A percentile compares a stretch with the other conserved stretches of the same genome.
These are phyloP conservation scores for Pseudonaja textilis DNA, from an alignment of 2,113 vertebrate species.

Conservation along the genomic window DNA sequence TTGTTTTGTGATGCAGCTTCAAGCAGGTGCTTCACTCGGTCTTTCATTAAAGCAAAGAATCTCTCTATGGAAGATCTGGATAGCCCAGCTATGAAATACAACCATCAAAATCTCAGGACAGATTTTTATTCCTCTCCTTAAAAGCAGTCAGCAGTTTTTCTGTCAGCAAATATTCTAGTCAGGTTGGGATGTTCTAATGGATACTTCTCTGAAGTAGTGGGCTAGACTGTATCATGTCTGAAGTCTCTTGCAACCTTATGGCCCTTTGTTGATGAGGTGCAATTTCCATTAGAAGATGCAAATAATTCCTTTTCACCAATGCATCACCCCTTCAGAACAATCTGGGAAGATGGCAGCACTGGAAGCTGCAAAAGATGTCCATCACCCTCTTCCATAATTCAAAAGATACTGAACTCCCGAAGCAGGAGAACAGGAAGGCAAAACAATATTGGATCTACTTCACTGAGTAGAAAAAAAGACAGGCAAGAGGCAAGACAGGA, in stretches of 20 bases:
- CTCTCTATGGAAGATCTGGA: not conserved
- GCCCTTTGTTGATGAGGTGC: not conserved
- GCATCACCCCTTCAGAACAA: not conserved
- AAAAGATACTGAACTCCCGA: not conserved
- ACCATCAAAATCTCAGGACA: slow-evolving; percentile 2
- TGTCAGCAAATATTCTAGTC: not conserved
- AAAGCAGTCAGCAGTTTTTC: not conserved
- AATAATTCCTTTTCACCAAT: not conserved
- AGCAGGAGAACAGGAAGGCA: not conserved
- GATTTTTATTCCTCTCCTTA: not conserved
- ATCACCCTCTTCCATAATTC: not conserved
- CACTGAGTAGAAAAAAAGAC: not conserved
- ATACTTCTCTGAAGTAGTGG: not conserved
- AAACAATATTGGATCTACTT: not conserved
- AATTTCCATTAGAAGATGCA: not conserved
- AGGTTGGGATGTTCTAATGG: not conserved
- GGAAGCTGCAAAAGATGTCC: not conserved
- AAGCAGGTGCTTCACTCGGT: not conserved
- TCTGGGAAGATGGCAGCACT: not conserved
- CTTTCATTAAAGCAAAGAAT: not conserved
- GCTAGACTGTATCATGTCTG: not conserved
- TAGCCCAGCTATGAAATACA: slow-evolving; percentile 12
- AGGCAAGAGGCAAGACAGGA: not conserved
- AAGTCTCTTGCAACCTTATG: not conserved
- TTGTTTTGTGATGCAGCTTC: not conserved